These are phyloP conservation scores for Hofmannophila pseudospretella DNA, from an alignment of 2,888 invertebrate species.

Conservation along the genomic window DNA sequence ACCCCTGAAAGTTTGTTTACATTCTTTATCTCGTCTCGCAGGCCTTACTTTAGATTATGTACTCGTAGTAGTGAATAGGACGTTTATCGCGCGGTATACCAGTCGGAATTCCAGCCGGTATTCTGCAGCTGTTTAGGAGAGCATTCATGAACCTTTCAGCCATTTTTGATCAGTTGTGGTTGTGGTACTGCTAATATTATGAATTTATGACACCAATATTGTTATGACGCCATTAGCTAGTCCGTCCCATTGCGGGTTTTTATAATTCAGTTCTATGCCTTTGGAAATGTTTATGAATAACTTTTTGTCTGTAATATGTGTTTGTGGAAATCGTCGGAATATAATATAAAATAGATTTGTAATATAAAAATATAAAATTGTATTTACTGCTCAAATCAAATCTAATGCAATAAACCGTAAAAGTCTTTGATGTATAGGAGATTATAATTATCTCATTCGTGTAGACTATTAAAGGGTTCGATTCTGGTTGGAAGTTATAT, in stretches of 20 bases:
- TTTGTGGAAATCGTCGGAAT: not conserved
- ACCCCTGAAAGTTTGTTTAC: too few species aligned
- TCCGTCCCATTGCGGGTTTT: conserved; percentile 64
- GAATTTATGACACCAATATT: conserved; percentile 58
- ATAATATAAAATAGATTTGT: not conserved
- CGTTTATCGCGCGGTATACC: too few species aligned
- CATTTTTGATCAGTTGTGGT: too few species aligned
- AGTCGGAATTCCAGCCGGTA: too few species aligned
- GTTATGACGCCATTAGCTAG: conserved; percentile 49
- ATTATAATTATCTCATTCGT: conserved; percentile 9
- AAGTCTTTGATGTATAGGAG: not conserved
- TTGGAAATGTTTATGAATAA: conserved; percentile 13
- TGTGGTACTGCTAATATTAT: conserved; percentile 17
- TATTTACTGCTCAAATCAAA: conserved; percentile 2
- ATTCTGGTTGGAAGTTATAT: too few species aligned
- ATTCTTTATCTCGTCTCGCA: too few species aligned
- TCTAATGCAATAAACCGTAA: not conserved
- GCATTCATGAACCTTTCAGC: too few species aligned
- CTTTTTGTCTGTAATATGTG: conserved; percentile 1
- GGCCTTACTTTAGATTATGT: too few species aligned
- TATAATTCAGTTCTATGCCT: conserved; percentile 19
- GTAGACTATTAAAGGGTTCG: too few species aligned
- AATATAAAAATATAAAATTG: not conserved
- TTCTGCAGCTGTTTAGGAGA: too few species aligned
- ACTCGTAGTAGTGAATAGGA: too few species aligned